Evolutionary conservation across 92 coral and sea anemone genomes (phyloP).

Genomic region (Virgularia gustaviana): DNA sequence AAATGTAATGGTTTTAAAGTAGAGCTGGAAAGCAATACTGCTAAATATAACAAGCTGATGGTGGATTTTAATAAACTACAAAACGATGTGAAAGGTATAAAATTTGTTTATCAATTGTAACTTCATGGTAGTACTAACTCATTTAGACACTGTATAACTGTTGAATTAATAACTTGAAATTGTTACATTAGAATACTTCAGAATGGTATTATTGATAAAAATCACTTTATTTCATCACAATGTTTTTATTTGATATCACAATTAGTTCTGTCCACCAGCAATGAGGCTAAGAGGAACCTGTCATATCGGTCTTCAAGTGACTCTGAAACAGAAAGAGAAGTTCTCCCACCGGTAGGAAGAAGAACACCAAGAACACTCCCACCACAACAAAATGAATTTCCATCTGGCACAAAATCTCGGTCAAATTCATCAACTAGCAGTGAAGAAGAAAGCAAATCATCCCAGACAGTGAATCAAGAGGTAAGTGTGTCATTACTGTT

Average conservation of each 20-base stretch:
- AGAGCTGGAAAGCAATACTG: conserved; percentile 60
- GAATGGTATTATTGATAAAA: too few species aligned
- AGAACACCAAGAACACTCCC: not conserved
- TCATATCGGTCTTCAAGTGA: not conserved
- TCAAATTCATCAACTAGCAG: not conserved
- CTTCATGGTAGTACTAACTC: not conserved
- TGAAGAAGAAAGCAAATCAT: not conserved
- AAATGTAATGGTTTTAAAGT: conserved; percentile 54
- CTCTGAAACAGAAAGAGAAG: not conserved
- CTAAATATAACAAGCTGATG: conserved; percentile 61
- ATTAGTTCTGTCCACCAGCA: too few species aligned
- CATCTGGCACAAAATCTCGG: not conserved
- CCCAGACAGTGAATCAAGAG: not conserved
- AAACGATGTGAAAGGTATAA: conserved; percentile 41
- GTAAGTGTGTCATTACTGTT: too few species aligned
- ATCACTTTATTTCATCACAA: too few species aligned
- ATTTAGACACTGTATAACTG: not conserved
- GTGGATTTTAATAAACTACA: conserved; percentile 61
- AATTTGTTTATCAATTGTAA: too few species aligned
- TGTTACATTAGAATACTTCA: too few species aligned
- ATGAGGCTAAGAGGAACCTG: too few species aligned
- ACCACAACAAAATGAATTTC: not conserved
- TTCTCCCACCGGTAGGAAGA: not conserved
- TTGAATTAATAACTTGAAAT: too few species aligned
- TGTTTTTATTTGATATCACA: too few species aligned